These are phyloP conservation scores for Elegia similella DNA, from an alignment of 2,888 invertebrate species.

Conservation along the genomic window DNA sequence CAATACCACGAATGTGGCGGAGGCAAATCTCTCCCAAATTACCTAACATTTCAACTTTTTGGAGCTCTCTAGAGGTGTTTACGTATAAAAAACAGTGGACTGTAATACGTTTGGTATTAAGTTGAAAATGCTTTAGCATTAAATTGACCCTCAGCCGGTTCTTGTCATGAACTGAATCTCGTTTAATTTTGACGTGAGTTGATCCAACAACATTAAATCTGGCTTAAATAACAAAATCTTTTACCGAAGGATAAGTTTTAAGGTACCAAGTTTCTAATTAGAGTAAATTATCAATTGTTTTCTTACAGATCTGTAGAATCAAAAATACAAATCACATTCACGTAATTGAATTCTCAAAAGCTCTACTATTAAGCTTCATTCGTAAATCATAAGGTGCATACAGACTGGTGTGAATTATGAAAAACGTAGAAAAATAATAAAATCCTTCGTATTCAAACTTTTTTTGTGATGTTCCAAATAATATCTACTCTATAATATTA, in stretches of 20 bases:
- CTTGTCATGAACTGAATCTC: not conserved
- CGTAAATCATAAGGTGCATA: too few species aligned
- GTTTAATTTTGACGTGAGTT: not conserved
- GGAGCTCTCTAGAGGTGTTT: not conserved
- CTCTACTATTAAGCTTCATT: not conserved
- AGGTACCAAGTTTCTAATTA: too few species aligned
- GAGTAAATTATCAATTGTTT: not conserved
- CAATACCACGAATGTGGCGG: slow-evolving; percentile 18
- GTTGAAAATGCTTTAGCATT: not conserved
- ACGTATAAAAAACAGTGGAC: not conserved
- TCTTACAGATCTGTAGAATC: not conserved
- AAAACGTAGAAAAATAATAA: too few species aligned
- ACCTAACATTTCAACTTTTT: slow-evolving; percentile 11
- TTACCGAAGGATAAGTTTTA: not conserved
- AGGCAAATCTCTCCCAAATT: slow-evolving; percentile 28
- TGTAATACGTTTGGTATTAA: not conserved
- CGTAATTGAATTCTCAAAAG: not conserved
- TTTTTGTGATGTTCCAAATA: too few species aligned
- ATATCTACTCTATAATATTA: too few species aligned
- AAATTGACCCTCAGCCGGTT: not conserved
- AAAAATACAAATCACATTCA: not conserved
- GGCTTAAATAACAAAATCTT: not conserved
- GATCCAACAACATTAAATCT: not conserved
- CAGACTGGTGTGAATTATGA: too few species aligned
- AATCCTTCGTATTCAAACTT: too few species aligned